A percentile compares a stretch with the other conserved stretches of the same genome.
These are phyloP conservation scores for Vombatus ursinus DNA, from an alignment of 2,113 vertebrate species.

Conservation along the genomic window DNA sequence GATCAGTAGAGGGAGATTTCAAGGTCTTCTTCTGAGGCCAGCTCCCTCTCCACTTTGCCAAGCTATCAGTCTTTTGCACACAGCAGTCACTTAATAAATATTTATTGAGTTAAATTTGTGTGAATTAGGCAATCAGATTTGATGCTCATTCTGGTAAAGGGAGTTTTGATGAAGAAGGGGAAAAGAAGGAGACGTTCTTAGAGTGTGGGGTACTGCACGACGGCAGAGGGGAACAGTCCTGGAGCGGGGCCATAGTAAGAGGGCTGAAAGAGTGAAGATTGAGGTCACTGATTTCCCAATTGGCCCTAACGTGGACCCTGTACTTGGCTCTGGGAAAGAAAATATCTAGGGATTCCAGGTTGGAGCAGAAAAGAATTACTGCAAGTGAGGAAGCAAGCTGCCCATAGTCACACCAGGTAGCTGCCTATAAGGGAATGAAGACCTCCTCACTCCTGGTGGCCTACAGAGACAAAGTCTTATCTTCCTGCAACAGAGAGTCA, in stretches of 20 bases:
- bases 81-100: background rate
- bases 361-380: background rate
- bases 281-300: background rate
- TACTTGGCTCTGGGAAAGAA: background rate
- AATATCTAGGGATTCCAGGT: background rate
- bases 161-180: background rate
- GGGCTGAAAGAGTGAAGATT: background rate
- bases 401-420: background rate
- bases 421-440: background rate
- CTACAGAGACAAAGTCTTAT: background rate
- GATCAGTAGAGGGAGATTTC: background rate
- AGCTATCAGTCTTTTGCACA: background rate
- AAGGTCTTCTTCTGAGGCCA: background rate
- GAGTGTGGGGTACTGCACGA: background rate
- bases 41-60: background rate
- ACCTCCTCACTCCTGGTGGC: background rate
- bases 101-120: background rate
- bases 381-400: background rate
- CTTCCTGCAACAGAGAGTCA: background rate
- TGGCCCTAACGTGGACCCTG: background rate
- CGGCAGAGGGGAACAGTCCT: background rate
- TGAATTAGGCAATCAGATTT: background rate
- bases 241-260: background rate
- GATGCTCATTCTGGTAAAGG: background rate
- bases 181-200: fast-evolving